Percentiles rank a stretch among this genome's conserved stretches.
These are phyloP conservation scores for Istiophorus platypterus DNA, from an alignment of 2,113 vertebrate species.

Conservation along the genomic window DNA sequence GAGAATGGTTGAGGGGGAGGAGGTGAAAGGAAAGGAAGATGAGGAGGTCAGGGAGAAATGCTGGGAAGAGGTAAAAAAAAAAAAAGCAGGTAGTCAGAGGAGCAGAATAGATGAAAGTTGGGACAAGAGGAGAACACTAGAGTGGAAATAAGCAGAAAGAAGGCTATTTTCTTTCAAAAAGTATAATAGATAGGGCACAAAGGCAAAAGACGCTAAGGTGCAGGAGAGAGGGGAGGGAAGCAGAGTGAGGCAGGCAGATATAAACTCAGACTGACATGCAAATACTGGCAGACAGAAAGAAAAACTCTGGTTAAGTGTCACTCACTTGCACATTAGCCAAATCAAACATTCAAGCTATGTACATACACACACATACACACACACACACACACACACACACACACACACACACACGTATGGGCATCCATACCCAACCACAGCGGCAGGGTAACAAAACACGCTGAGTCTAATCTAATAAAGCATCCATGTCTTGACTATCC, in stretches of 20 bases:
- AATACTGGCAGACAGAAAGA: constrained; percentile 49
- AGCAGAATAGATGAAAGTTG: constrained; percentile 26
- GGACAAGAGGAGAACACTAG: constrained; percentile 19
- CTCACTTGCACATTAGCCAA: constrained; percentile 28
- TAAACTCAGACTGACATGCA: constrained; percentile 62
- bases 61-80: constrained; percentile 19
- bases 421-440: constrained; percentile 51
- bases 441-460: constrained; percentile 73
- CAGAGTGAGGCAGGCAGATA: constrained; percentile 44
- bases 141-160: constrained; percentile 20
- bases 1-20: constrained; percentile 18
- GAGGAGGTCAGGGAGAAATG: constrained; percentile 50
- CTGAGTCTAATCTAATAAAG: constrained; percentile 84
- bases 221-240: constrained; percentile 28
- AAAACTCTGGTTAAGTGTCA: constrained; percentile 38
- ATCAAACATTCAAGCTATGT: constrained; percentile 33
- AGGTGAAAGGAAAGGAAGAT: constrained; percentile 25
- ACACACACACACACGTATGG: constrained; percentile 19
- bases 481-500: constrained; percentile 79
- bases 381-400: constrained; percentile 13
- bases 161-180: constrained; percentile 6
- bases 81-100: constrained; percentile 14
- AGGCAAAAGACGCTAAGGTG: constrained; percentile 26
- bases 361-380: neutral
- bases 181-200: constrained; percentile 35